Percentiles rank a stretch among this genome's conserved stretches.
These are phyloP conservation scores for Batillaria attramentaria DNA, from an alignment of 1,140 invertebrate species.

Conservation along the genomic window DNA sequence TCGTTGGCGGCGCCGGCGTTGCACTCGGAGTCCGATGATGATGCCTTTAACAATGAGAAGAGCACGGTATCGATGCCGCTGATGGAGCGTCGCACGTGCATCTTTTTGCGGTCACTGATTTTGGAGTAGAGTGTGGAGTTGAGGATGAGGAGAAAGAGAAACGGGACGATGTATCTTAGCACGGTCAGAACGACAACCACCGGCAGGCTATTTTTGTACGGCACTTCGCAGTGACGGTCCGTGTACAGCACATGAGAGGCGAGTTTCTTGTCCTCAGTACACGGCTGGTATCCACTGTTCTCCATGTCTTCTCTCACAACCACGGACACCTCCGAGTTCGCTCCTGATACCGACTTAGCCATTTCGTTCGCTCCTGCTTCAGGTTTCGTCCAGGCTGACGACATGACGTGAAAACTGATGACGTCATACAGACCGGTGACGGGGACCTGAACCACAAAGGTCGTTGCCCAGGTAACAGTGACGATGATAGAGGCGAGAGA, in stretches of 20 bases:
- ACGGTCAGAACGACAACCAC: constrained; percentile 49
- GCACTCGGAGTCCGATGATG: constrained; percentile 56
- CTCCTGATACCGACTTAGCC: no score
- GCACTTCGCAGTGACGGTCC: constrained; percentile 41
- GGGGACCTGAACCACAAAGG: constrained; percentile 53
- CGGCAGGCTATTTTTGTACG: constrained; percentile 44
- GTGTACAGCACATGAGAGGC: neutral
- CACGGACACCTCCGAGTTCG: no score
- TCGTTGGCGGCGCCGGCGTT: constrained; percentile 35
- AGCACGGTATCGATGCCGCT: constrained; percentile 55
- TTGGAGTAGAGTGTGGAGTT: constrained; percentile 60
- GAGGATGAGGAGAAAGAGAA: constrained; percentile 50
- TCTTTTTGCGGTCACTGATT: constrained; percentile 55
- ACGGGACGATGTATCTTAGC: constrained; percentile 54
- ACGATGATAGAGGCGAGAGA: constrained; percentile 46
- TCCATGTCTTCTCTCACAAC: neutral
- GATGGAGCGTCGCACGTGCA: constrained; percentile 56
- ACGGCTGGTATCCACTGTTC: constrained; percentile 36
- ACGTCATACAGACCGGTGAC: constrained; percentile 38
- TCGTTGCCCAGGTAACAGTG: constrained; percentile 44
- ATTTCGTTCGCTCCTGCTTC: neutral
- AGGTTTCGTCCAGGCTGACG: neutral
- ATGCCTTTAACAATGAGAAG: constrained; percentile 50
- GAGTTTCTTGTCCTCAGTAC: constrained; percentile 17
- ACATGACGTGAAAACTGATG: constrained; percentile 1